A percentile compares a stretch with the other conserved stretches of the same genome.
phyloP scores from a whole-genome alignment of 2,113 vertebrate species.

The Cisticola juncidis region DNA sequence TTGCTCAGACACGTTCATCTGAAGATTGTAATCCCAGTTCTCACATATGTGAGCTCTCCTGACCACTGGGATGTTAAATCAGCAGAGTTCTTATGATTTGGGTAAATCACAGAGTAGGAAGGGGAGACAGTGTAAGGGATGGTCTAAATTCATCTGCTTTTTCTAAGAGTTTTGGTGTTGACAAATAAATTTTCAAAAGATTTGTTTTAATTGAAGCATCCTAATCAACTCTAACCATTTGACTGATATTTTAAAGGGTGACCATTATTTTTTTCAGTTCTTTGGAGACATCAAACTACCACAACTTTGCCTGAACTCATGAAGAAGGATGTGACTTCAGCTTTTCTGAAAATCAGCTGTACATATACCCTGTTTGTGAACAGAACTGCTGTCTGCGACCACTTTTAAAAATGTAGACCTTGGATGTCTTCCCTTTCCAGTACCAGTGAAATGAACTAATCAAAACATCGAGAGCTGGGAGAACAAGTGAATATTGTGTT shows the following conservation, averaged over 20 bases:
- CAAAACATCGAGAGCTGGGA: neutral
- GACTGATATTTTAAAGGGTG: neutral
- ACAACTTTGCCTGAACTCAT: neutral
- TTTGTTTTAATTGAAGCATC: neutral
- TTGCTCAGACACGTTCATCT: neutral
- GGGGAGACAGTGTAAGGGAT: neutral
- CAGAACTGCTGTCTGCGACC: neutral
- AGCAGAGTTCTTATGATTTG: neutral
- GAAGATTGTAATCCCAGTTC: neutral
- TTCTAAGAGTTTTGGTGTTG: neutral
- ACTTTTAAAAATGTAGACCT: neutral
- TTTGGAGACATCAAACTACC: neutral
- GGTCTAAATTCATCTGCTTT: neutral
- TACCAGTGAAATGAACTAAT: slow-evolving; percentile 5
- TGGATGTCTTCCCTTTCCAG: slow-evolving; percentile 3
- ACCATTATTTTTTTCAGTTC: neutral
- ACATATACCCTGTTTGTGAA: rapidly evolving
- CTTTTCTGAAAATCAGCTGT: neutral
- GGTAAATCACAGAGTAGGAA: neutral
- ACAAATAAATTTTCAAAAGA: neutral
- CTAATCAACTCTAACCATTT: neutral
- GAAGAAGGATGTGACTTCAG: neutral
- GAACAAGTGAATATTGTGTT: slow-evolving; percentile 58
- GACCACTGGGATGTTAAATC: neutral
- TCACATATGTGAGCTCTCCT: neutral